These are phyloP conservation scores for Drosophila nigrodunni DNA, from an alignment of 1,140 invertebrate genomes.

Conservation along the genomic window DNA sequence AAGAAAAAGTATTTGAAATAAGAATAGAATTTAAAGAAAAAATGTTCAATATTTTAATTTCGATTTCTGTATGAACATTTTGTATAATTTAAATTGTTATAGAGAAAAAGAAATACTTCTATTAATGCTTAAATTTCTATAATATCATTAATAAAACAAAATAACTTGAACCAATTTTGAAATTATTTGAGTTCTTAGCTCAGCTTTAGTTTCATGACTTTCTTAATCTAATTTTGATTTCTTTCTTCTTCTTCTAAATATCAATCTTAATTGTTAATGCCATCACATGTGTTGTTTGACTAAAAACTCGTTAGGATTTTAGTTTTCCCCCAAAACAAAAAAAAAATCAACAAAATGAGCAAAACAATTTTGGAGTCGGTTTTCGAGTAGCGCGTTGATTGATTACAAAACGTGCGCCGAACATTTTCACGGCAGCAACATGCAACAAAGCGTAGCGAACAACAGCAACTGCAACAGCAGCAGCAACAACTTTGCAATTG, in stretches of 20 bases:
- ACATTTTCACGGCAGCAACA: conserved; percentile 73
- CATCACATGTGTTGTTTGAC: conserved; percentile 39
- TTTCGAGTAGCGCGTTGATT: conserved; percentile 67
- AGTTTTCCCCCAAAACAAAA: conserved; percentile 44
- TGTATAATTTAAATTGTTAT: too few relatives aligned
- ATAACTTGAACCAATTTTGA: too few relatives aligned
- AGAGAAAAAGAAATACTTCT: too few relatives aligned
- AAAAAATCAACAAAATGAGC: conserved; percentile 21
- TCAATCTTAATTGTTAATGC: conserved; percentile 11
- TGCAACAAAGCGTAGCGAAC: conserved; percentile 41
- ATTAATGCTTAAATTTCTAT: too few relatives aligned
- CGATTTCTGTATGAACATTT: too few relatives aligned
- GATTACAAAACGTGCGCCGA: conserved; percentile 80
- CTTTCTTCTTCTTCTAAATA: conserved; percentile 8
- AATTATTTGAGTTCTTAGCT: too few relatives aligned
- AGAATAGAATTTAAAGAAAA: too few relatives aligned
- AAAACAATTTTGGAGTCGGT: conserved; percentile 64
- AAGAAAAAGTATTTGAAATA: too few relatives aligned
- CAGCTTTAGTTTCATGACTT: not conserved
- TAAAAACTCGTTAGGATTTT: conserved; percentile 66
- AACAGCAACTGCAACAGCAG: conserved; percentile 38
- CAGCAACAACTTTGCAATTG: conserved; percentile 67
- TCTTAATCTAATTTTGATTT: not conserved
- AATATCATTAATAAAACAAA: too few relatives aligned
- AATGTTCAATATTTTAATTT: too few relatives aligned